Evolutionary conservation across 2,888 invertebrate species (phyloP).

Genomic region (Elysia crispata): DNA sequence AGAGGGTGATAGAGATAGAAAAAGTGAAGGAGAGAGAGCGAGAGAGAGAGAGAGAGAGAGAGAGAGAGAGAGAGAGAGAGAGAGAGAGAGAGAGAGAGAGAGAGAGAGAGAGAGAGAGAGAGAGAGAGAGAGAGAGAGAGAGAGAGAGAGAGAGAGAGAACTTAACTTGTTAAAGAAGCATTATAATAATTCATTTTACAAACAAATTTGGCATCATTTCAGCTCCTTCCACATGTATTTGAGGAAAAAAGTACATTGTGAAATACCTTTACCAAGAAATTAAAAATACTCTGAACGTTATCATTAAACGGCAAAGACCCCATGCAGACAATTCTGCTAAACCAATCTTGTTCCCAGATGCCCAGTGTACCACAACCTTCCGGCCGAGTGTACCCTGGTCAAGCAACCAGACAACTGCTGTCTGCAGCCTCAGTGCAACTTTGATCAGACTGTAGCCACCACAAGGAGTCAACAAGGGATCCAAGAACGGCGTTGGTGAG

Average conservation of each 20-base stretch:
- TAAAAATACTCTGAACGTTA: too few species aligned
- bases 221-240: too few species aligned
- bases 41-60: too few species aligned
- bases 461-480: constrained; percentile 45
- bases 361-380: constrained; percentile 66
- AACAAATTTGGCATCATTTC: too few species aligned
- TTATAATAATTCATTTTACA: too few species aligned
- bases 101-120: not conserved
- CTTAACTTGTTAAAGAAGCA: too few species aligned
- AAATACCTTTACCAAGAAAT: too few species aligned
- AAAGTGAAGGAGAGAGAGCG: too few species aligned
- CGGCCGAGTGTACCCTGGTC: constrained; percentile 65
- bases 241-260: too few species aligned
- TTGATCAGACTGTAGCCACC: constrained; percentile 43
- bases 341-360: constrained; percentile 58
- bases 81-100: constrained; percentile 10
- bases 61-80: constrained; percentile 6
- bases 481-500: constrained; percentile 48
- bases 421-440: constrained; percentile 55
- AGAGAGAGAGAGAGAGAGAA: not conserved
- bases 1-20: too few species aligned
- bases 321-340: not conserved
- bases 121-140: constrained; percentile 3
- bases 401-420: constrained; percentile 62
- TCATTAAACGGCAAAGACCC: too few species aligned